These are phyloP conservation scores for Trichopria drosophilae DNA, from an alignment of 2,888 invertebrate species.

Conservation along the genomic window DNA sequence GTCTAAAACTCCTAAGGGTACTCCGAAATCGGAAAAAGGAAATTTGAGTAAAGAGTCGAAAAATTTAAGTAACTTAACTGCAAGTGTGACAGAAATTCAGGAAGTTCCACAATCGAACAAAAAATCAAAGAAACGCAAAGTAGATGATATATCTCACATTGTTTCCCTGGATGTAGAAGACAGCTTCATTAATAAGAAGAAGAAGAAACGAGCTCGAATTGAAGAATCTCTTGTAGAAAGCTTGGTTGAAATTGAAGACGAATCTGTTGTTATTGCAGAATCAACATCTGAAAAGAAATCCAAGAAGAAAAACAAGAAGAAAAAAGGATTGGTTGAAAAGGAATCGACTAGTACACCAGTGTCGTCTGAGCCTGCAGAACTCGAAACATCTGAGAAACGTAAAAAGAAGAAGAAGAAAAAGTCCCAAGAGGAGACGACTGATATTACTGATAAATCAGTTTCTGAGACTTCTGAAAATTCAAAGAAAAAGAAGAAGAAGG, in stretches of 20 bases:
- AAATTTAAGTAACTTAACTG: neutral
- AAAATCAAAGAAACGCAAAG: slow-evolving; percentile 39
- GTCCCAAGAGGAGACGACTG: neutral
- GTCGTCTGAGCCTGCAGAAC: neutral
- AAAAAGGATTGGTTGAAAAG: slow-evolving; percentile 7
- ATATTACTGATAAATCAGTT: neutral
- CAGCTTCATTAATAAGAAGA: slow-evolving; percentile 14
- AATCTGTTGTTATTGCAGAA: slow-evolving; percentile 4
- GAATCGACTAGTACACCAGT: neutral
- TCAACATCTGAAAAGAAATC: slow-evolving; percentile 12
- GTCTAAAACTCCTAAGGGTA: neutral
- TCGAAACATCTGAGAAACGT: slow-evolving; percentile 3
- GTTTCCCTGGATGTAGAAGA: slow-evolving; percentile 12
- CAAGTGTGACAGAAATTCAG: neutral
- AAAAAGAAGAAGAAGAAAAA: slow-evolving; percentile 17
- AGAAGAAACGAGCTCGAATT: slow-evolving; percentile 14
- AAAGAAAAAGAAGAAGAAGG: slow-evolving; percentile 1
- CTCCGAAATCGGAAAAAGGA: slow-evolving; percentile 10
- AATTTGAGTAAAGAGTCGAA: slow-evolving; percentile 3
- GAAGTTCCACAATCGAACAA: slow-evolving; percentile 7
- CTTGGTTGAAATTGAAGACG: neutral
- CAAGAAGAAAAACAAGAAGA: slow-evolving; percentile 20
- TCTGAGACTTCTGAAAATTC: slow-evolving; percentile 4
- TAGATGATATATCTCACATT: slow-evolving; percentile 20
- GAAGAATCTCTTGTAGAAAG: slow-evolving; percentile 19